These are phyloP conservation scores for Lamellibrachia columna DNA, from an alignment of 2,888 invertebrate species.

Conservation along the genomic window DNA sequence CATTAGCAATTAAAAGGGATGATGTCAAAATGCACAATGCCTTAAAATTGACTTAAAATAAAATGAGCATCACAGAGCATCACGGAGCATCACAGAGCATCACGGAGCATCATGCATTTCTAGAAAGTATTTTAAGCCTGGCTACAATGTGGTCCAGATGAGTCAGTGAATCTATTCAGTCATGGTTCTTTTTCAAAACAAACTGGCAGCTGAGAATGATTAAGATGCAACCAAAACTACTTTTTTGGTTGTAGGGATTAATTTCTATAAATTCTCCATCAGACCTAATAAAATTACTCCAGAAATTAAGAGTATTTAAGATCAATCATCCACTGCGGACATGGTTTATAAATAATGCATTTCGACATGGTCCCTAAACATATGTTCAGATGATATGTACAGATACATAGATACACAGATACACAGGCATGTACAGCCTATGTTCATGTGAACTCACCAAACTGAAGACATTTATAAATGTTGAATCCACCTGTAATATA, in stretches of 20 bases:
- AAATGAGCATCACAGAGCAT: neutral
- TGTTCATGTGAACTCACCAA: neutral
- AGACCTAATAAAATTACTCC: too few species aligned
- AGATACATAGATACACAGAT: neutral
- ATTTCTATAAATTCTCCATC: too few species aligned
- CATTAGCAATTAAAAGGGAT: neutral
- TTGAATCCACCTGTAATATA: neutral
- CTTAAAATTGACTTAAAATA: neutral
- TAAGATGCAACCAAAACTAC: too few species aligned
- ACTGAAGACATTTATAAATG: neutral
- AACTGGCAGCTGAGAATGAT: too few species aligned
- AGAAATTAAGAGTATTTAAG: too few species aligned
- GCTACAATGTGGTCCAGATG: neutral
- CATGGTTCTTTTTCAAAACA: neutral
- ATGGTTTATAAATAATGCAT: neutral
- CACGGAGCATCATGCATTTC: neutral
- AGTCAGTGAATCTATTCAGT: neutral
- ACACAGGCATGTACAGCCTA: neutral
- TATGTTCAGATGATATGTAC: neutral
- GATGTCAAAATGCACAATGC: neutral
- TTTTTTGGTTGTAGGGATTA: too few species aligned
- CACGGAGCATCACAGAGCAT: neutral
- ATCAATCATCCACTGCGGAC: too few species aligned
- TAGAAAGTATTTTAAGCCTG: neutral
- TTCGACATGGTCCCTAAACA: neutral